Base-by-base conservation (phyloP, 2,113 vertebrate genomes). In the Chloropsis hardwickii region DNA sequence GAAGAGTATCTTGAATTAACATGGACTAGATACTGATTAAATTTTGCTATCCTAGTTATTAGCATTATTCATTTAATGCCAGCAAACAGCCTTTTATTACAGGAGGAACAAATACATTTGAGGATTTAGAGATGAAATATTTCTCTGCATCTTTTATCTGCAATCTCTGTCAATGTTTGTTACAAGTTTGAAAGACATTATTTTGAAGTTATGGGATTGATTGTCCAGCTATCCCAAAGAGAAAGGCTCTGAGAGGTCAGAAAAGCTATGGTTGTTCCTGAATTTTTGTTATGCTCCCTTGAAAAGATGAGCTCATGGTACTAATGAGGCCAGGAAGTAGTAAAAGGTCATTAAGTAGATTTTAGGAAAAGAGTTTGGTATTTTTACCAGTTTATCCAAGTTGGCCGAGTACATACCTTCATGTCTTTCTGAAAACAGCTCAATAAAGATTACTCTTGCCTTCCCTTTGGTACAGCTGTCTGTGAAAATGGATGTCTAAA, bases 401-500 rank as follows among this genome's bases (percentile, higher is more conserved):
- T 12, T 58, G 21, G 4, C 29, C 51, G 62, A 37, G 12, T 64
- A 44, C 11, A 24, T 39, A 42, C 25, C 23, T 53, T 85, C 23
- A 10, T 51, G 27, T 57, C 21, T 86, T 61, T 77, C 17, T 71
- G 40, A 11, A 56, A 65, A 16, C 39, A 78, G 48, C 31, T 66
- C 37, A 74, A 2, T 86, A 62, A 90, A 53, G 54, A 19, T 88
- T 47, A 24, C 57, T 64, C 73, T 91, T 94, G 78, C 58, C 92
- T 88, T 96, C 33, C 61, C 86, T 97, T 33, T 65, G 78, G 4
- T 97, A 10, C 97, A 99, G 99, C 99, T 97, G 98, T 99, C 87
- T 99, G 99, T 98, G 99, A 99, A 97, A 99, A 98, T 56, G 99
- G 99, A 64, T 99, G 99, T 94, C 98, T 98, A 6, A 99, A 99